These are phyloP conservation scores for Aeoliscus strigatus DNA, from an alignment of 2,797 vertebrate genomes.

Conservation along the genomic window DNA sequence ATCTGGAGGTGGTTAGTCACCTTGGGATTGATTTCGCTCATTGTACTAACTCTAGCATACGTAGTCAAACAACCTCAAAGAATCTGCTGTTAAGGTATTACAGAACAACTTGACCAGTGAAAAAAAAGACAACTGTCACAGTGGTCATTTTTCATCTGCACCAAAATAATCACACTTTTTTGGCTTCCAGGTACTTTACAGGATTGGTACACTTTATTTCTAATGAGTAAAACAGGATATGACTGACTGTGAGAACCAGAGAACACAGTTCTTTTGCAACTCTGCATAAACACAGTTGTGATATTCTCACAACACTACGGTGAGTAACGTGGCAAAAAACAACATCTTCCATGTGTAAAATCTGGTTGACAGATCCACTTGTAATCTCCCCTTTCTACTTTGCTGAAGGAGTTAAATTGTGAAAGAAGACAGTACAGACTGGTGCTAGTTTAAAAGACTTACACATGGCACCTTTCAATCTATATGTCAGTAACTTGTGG, in stretches of 20 bases:
- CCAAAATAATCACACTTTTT: constrained; percentile 16
- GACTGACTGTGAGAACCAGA: constrained; percentile 17
- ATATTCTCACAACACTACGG: constrained; percentile 5
- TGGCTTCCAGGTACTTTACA: constrained; percentile 34
- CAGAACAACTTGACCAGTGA: too few species aligned
- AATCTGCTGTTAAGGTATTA: neutral
- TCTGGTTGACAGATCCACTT: too few species aligned
- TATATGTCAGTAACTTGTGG: too few species aligned
- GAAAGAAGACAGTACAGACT: neutral
- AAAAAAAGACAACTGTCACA: too few species aligned
- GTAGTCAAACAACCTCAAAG: neutral
- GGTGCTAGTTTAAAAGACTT: too few species aligned
- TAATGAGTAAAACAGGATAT: constrained; percentile 47
- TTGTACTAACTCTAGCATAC: neutral
- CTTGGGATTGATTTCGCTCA: constrained; percentile 12
- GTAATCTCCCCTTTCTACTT: too few species aligned
- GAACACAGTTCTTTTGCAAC: constrained; percentile 12
- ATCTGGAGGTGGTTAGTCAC: constrained; percentile 51
- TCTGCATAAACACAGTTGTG: neutral
- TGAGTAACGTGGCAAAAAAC: too few species aligned
- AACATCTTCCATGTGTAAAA: too few species aligned
- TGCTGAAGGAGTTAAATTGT: constrained; percentile 7
- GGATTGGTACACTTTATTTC: constrained; percentile 37
- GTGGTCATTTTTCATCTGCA: constrained; percentile 10
- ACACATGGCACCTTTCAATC: too few species aligned